Percentiles rank a stretch among this genome's conserved stretches.
These are phyloP conservation scores for Ochotona princeps DNA, from an alignment of 2,113 vertebrate species.

Conservation along the genomic window DNA sequence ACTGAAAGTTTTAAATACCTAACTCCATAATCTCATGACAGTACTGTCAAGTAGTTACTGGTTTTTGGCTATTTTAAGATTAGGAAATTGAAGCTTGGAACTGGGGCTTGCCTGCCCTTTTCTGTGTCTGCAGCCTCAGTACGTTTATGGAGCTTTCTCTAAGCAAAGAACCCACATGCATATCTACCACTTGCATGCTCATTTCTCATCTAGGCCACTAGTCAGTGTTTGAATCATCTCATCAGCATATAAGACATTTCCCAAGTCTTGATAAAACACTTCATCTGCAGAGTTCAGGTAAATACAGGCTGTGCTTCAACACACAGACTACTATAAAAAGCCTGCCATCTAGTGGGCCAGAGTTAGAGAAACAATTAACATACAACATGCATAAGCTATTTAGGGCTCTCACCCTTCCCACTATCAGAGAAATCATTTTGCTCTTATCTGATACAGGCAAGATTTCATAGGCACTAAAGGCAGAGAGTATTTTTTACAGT, in stretches of 20 bases:
- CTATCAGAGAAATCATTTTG: neutral
- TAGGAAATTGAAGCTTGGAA: neutral
- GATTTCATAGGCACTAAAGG: neutral
- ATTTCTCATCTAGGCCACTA: no score
- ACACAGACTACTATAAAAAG: neutral
- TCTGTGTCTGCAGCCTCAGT: neutral
- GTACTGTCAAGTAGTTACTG: neutral
- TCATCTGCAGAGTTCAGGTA: neutral
- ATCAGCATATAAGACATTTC: neutral
- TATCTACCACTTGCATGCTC: neutral
- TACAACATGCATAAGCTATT: neutral
- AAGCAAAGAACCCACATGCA: neutral
- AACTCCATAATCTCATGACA: neutral
- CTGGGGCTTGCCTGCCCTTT: neutral
- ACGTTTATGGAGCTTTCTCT: neutral
- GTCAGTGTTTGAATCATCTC: neutral
- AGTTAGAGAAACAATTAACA: neutral
- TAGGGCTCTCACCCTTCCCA: neutral
- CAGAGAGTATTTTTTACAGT: conserved; percentile 14
- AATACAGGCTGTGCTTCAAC: neutral
- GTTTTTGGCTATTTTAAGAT: neutral
- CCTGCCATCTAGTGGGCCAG: neutral
- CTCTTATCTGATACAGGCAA: neutral
- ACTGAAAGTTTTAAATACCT: neutral
- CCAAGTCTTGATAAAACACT: neutral